Conservation (phyloP, 64 coral and sea anemone genomes). For the Montipora capricornis region DNA sequence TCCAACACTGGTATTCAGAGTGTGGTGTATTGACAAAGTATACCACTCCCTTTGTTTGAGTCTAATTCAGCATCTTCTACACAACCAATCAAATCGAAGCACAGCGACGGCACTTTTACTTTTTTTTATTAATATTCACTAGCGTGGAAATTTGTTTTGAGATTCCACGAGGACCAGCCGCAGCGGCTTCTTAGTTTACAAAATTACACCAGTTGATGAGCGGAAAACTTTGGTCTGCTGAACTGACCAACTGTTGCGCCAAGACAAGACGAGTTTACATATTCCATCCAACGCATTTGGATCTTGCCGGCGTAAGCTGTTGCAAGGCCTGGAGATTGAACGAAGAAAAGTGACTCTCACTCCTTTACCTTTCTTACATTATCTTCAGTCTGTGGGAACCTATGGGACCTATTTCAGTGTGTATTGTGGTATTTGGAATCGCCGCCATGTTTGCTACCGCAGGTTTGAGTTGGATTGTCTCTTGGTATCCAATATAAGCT, state of each 20-base stretch:
- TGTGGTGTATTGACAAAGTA: background rate
- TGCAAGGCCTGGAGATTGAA: background rate
- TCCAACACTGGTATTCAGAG: background rate
- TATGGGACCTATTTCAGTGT: constrained; percentile 73
- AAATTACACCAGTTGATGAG: background rate
- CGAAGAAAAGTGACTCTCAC: background rate
- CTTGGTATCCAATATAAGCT: constrained; percentile 85
- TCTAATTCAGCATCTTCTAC: background rate
- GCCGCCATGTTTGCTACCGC: constrained; percentile 81
- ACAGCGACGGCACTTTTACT: background rate
- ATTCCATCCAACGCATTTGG: background rate
- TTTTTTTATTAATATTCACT: constrained; percentile 32
- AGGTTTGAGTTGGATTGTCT: constrained; percentile 89
- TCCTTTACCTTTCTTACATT: background rate
- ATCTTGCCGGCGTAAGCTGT: background rate
- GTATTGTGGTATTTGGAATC: constrained; percentile 73
- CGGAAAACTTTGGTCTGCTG: background rate
- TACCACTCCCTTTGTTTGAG: background rate
- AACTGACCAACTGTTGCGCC: background rate
- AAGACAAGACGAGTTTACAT: background rate
- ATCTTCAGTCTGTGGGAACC: background rate
- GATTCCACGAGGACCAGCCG: background rate
- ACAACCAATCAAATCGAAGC: background rate
- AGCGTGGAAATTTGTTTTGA: constrained; percentile 18
- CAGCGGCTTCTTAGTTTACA: constrained; percentile 30